Percentiles rank a stretch among this genome's conserved stretches.
Evolutionary conservation across 2,888 invertebrate species (phyloP).

Genomic region (Buathra laborator): DNA sequence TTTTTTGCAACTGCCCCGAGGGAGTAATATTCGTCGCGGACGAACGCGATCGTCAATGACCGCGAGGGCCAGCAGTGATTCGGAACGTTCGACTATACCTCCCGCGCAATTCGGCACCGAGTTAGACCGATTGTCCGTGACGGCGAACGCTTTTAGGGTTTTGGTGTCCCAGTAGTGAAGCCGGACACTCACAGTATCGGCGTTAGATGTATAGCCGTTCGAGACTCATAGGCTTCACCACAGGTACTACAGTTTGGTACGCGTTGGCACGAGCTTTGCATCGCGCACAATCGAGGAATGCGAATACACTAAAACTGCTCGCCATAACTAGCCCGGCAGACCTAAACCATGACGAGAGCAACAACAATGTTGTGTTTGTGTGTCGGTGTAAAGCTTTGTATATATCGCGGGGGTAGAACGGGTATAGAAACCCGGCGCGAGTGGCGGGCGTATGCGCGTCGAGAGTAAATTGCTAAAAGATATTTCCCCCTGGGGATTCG

Average conservation of each 20-base stretch:
- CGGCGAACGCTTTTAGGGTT: constrained; percentile 53
- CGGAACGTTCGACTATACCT: constrained; percentile 20
- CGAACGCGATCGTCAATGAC: constrained; percentile 37
- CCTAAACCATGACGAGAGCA: constrained; percentile 69
- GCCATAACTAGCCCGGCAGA: constrained; percentile 65
- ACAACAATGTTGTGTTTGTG: constrained; percentile 64
- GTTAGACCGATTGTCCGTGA: constrained; percentile 59
- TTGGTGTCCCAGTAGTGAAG: constrained; percentile 26
- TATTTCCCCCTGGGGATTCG: constrained; percentile 77
- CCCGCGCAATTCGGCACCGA: constrained; percentile 16
- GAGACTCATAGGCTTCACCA: background rate
- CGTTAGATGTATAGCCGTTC: background rate
- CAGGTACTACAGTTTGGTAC: constrained; percentile 65
- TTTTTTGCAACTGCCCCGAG: constrained; percentile 31
- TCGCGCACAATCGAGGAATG: background rate
- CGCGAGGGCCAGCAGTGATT: constrained; percentile 55
- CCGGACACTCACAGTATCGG: constrained; percentile 6
- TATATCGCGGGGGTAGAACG: constrained; percentile 7
- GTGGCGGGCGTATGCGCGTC: constrained; percentile 33
- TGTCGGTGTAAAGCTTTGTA: constrained; percentile 10
- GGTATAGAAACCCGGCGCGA: constrained; percentile 38
- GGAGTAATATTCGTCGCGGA: constrained; percentile 54
- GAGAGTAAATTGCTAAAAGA: constrained; percentile 80
- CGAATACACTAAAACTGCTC: constrained; percentile 5
- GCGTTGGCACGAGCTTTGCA: constrained; percentile 69